Percentiles rank a stretch among this genome's conserved stretches.
These are phyloP conservation scores for Saturnia pavonia DNA, from an alignment of 2,888 invertebrate species.

Conservation along the genomic window DNA sequence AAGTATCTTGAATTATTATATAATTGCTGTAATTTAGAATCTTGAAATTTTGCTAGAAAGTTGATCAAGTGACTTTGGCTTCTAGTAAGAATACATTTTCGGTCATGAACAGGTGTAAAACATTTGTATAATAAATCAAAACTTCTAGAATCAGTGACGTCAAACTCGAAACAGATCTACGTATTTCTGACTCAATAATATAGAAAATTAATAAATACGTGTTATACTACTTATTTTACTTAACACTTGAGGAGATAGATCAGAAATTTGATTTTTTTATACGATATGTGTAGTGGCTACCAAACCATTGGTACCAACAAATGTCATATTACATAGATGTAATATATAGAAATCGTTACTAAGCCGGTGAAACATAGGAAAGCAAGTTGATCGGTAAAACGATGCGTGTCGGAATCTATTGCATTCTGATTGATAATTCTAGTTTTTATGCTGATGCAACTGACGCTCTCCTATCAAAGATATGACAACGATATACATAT, in stretches of 20 bases:
- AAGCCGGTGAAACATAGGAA: not conserved
- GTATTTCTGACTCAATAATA: too few species aligned
- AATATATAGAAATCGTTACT: not conserved
- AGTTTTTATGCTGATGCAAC: not conserved
- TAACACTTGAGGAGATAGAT: not conserved
- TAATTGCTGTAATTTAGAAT: not conserved
- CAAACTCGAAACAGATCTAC: too few species aligned
- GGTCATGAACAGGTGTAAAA: not conserved
- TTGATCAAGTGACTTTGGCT: too few species aligned
- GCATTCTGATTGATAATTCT: not conserved
- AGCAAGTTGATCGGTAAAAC: not conserved
- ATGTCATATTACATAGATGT: not conserved
- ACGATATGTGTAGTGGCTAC: not conserved
- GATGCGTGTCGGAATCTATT: not conserved
- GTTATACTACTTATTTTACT: not conserved
- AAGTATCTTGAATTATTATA: too few species aligned
- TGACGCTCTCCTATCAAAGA: not conserved
- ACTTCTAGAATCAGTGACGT: not conserved
- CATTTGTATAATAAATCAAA: not conserved
- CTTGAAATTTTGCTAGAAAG: not conserved
- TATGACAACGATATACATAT: not conserved
- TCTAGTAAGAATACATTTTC: not conserved
- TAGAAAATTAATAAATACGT: not conserved
- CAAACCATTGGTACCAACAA: not conserved
- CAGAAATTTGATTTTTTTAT: not conserved